Conservation (phyloP, 1,140 invertebrate genomes). For the Pomacea maculata region DNA sequence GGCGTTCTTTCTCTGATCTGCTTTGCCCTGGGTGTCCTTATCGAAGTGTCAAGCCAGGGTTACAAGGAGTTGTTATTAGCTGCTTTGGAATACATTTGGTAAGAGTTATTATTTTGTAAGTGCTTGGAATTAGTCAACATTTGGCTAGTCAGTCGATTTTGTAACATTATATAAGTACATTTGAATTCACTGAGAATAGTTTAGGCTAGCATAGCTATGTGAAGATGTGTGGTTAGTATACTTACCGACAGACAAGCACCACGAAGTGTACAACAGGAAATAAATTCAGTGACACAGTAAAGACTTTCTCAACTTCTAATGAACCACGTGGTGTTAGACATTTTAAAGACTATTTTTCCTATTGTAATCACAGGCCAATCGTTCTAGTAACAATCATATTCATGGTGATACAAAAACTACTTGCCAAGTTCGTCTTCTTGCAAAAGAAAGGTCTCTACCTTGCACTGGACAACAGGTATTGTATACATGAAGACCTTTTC, state of each 20-base stretch:
- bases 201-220: too few relatives aligned
- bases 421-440: conserved; percentile 15
- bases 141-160: too few relatives aligned
- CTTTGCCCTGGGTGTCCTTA: neutral
- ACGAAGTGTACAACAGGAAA: too few relatives aligned
- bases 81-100: neutral
- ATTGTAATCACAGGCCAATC: conserved; percentile 1
- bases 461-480: conserved; percentile 19
- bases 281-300: too few relatives aligned
- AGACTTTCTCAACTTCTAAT: too few relatives aligned
- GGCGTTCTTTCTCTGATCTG: conserved; percentile 45
- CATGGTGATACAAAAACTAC: neutral
- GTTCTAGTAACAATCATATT: neutral
- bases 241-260: too few relatives aligned
- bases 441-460: conserved; percentile 5
- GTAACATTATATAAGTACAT: too few relatives aligned
- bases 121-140: too few relatives aligned
- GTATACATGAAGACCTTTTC: neutral
- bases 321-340: too few relatives aligned
- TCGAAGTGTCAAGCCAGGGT: neutral
- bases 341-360: neutral
- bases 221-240: too few relatives aligned
- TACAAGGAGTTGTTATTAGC: too few relatives aligned
- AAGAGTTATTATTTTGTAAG: neutral
- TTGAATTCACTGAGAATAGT: too few relatives aligned